These are phyloP conservation scores for Neolamprologus brichardi DNA, from an alignment of 2,113 vertebrate genomes.

Conservation along the genomic window DNA sequence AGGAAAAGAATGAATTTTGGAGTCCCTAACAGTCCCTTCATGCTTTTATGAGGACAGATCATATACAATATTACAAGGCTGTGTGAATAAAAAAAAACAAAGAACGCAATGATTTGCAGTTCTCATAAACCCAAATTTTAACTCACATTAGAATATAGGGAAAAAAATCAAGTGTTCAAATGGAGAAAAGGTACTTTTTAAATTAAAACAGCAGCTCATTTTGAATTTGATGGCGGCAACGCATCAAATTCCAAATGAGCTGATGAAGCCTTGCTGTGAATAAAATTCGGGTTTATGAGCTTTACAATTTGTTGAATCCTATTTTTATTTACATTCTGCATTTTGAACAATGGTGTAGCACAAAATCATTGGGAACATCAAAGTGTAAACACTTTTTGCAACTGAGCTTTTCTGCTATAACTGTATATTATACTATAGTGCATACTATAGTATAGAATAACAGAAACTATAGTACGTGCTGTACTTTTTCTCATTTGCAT, in stretches of 20 bases:
- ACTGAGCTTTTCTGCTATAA: conserved; percentile 34
- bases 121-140: background rate
- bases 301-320: background rate
- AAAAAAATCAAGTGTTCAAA: background rate
- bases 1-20: background rate
- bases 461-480: conserved; percentile 48
- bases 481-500: conserved; percentile 40
- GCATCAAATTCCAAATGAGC: background rate
- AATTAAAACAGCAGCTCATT: background rate
- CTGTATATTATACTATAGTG: conserved; percentile 48
- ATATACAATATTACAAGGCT: background rate
- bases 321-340: background rate
- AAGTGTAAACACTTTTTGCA: conserved; percentile 33
- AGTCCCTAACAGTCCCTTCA: background rate
- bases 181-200: background rate
- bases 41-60: background rate
- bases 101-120: background rate
- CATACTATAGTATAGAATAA: conserved; percentile 46
- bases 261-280: background rate
- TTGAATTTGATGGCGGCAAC: background rate
- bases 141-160: background rate
- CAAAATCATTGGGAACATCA: background rate
- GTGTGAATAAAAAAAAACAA: background rate
- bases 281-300: background rate
- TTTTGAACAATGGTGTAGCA: conserved; percentile 27